These are phyloP conservation scores for Drosophila dives DNA, from an alignment of 2,888 invertebrate species.

Conservation along the genomic window DNA sequence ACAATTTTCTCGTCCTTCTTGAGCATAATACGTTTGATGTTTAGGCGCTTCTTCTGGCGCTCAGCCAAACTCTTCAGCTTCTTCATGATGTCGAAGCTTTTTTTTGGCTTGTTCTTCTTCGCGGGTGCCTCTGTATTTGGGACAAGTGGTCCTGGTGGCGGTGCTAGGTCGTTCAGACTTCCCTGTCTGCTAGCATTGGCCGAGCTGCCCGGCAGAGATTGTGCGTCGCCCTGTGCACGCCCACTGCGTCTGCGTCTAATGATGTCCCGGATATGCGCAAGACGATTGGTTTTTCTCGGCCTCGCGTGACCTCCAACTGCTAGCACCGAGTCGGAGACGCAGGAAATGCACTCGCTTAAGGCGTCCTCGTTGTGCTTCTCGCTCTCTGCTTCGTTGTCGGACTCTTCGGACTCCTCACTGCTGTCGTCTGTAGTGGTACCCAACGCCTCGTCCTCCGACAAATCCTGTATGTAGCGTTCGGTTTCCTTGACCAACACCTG, in stretches of 20 bases:
- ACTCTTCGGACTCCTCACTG: constrained; percentile 55
- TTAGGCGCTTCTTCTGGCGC: constrained; percentile 86
- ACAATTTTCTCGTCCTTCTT: constrained; percentile 85
- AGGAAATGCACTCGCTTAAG: constrained; percentile 84
- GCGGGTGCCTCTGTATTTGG: constrained; percentile 59
- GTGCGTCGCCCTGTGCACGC: constrained; percentile 80
- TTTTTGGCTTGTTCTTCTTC: constrained; percentile 61
- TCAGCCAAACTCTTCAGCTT: constrained; percentile 88
- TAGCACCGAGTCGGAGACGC: constrained; percentile 83
- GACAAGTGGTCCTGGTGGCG: constrained; percentile 70
- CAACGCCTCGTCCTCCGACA: constrained; percentile 82
- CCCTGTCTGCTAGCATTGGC: constrained; percentile 75
- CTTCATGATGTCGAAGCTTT: constrained; percentile 88
- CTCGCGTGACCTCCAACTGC: constrained; percentile 79
- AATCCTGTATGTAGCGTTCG: constrained; percentile 84
- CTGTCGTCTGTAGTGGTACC: constrained; percentile 64
- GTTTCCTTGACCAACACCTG: constrained; percentile 84
- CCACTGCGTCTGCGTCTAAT: constrained; percentile 85
- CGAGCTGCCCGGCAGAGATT: constrained; percentile 82
- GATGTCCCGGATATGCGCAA: constrained; percentile 85
- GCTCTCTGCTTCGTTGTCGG: constrained; percentile 55
- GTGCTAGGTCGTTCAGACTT: constrained; percentile 76
- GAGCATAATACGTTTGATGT: constrained; percentile 83
- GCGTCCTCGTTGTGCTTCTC: constrained; percentile 74
- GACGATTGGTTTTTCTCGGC: constrained; percentile 76